These are phyloP conservation scores for Amblyjoppa proteus DNA, from an alignment of 2,888 invertebrate species.

Conservation along the genomic window DNA sequence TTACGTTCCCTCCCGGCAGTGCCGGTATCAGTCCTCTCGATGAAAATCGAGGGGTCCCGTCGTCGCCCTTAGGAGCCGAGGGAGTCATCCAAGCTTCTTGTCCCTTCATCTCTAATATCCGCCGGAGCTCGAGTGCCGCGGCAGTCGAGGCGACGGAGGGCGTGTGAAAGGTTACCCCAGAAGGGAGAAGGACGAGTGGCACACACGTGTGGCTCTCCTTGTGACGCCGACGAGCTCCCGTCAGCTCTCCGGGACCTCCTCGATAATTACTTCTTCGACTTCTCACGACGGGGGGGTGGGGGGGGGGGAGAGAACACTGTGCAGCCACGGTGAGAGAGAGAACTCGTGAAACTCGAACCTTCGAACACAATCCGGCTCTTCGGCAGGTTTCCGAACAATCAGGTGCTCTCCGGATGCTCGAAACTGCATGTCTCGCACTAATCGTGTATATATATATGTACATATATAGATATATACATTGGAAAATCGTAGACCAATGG, in stretches of 20 bases:
- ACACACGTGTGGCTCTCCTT: conserved; percentile 76
- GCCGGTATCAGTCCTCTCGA: conserved; percentile 36
- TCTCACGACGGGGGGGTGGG: conserved; percentile 43
- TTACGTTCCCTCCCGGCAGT: conserved; percentile 9
- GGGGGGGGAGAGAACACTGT: conserved; percentile 28
- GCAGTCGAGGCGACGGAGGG: conserved; percentile 66
- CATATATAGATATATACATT: not conserved
- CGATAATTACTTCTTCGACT: conserved; percentile 73
- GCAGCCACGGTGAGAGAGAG: not conserved
- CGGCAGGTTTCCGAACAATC: conserved; percentile 51
- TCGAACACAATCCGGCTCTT: conserved; percentile 18
- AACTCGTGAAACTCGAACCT: conserved; percentile 55
- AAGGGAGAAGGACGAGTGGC: conserved; percentile 70
- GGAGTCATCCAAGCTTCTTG: conserved; percentile 55
- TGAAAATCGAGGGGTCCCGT: conserved; percentile 51
- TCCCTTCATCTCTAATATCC: conserved; percentile 58
- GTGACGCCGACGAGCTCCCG: conserved; percentile 7
- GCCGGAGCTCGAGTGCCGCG: conserved; percentile 23
- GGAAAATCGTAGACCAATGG: conserved; percentile 31
- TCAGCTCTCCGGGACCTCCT: conserved; percentile 54
- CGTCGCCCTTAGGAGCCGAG: conserved; percentile 26
- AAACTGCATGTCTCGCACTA: not conserved
- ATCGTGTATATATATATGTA: not conserved
- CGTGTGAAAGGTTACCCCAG: conserved; percentile 80
- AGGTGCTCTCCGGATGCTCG: conserved; percentile 44